Base-by-base conservation (phyloP, 2,888 invertebrate species). In the Bimastos eiseni region DNA sequence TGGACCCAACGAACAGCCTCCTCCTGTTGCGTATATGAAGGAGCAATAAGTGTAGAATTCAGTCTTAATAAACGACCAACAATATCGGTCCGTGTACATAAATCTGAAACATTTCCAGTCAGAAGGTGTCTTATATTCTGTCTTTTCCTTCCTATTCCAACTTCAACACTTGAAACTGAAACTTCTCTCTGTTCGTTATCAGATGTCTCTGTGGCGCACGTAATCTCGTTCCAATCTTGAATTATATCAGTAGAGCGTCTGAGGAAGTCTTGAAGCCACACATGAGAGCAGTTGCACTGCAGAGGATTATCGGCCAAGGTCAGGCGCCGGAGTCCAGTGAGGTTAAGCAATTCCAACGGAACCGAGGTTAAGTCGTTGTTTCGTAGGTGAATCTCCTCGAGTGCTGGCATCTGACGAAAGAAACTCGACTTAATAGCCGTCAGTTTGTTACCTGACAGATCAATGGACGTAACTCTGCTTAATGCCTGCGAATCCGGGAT, bases 321-420 rank as follows among this genome's bases (percentile, higher is more conserved):
- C 86, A 37, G 6, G 86, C 86, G 86, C 37, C 15, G 34, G 0
- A 86, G 34, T 19, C 34, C 36, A n/a, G 70, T 70, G n/a, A 70
- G 30, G n/a, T 70, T n/a, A 17, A 86, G 11, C 33, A 37, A 30
- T 86, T 37, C 86, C 34, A 37, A 37, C 24, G 86, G 37, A 86
- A 86, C 8, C 24, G 86, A 36, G 36, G 34, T 37, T 33, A 86
- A 33, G 34, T 34, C 21, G 86, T 86, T 37, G 36, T 86, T 37
- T 86, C 86, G 86, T 15, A 37, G 86, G 86, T 24, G 86, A 19
- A 86, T 86, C 24, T 86, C 86, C n/a, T 86, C 86, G 21, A 86
- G 86, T 19, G 37, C 5, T 36, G 86, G 36, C 37, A 86, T 86
- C 86, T 36, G 36, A 86, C 86, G 70, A 70, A 70, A 70, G 70